These are phyloP conservation scores for Notolepis coatsorum DNA, from an alignment of 2,797 vertebrate genomes.

Conservation along the genomic window DNA sequence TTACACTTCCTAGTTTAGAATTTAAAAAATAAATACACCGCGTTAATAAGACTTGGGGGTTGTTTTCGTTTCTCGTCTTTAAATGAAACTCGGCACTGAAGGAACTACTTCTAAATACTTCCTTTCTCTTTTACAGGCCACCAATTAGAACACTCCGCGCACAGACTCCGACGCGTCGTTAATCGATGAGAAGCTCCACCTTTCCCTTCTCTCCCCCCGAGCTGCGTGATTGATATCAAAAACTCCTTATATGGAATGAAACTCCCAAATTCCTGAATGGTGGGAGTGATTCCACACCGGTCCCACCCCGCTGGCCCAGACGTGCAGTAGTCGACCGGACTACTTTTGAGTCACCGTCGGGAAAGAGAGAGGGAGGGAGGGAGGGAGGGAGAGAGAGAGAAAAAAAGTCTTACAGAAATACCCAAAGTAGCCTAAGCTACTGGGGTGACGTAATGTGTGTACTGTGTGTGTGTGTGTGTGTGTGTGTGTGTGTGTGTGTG, in stretches of 20 bases:
- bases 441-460: slow-evolving; percentile 67
- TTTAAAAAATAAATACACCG: slow-evolving; percentile 14
- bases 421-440: slow-evolving; percentile 35
- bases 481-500: too few relatives aligned
- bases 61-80: slow-evolving; percentile 57
- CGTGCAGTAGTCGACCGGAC: slow-evolving; percentile 50
- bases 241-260: slow-evolving; percentile 86
- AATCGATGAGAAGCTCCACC: slow-evolving; percentile 70
- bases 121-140: slow-evolving; percentile 59
- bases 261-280: slow-evolving; percentile 80
- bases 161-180: slow-evolving; percentile 34
- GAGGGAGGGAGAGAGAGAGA: neutral
- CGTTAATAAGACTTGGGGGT: slow-evolving; percentile 37
- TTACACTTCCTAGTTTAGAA: too few relatives aligned
- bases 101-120: slow-evolving; percentile 73
- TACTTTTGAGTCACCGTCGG: slow-evolving; percentile 63
- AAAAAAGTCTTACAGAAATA: slow-evolving; percentile 10
- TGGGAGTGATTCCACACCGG: slow-evolving; percentile 72
- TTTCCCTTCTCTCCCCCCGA: slow-evolving; percentile 40
- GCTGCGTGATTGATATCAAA: slow-evolving; percentile 80
- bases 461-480: too few relatives aligned
- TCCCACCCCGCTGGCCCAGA: slow-evolving; percentile 75
- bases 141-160: slow-evolving; percentile 75
- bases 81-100: slow-evolving; percentile 61
- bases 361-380: neutral